Conservation (phyloP, 2,797 vertebrate genomes). For the Macroramphosus scolopax region DNA sequence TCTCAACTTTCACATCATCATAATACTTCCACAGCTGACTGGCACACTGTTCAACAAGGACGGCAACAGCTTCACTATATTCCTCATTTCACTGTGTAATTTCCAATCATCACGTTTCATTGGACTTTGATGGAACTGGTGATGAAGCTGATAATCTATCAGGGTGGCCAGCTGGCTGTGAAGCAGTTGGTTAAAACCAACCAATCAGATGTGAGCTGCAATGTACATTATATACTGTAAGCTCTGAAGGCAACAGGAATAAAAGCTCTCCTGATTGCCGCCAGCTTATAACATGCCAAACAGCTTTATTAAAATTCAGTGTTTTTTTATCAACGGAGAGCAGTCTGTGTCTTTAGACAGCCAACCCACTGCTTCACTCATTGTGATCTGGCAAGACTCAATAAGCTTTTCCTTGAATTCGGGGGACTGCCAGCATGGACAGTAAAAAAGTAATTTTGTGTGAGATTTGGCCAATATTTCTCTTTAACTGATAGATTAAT, state of each 20-base stretch:
- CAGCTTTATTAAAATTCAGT: slow-evolving; percentile 1
- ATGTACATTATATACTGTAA: background rate
- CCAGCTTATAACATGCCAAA: slow-evolving; percentile 1
- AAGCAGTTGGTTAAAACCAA: too few species aligned
- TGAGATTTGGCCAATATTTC: slow-evolving; percentile 5
- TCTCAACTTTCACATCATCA: too few species aligned
- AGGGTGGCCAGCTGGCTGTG: background rate
- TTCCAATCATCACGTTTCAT: slow-evolving; percentile 54
- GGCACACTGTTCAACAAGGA: too few species aligned
- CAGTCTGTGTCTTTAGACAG: slow-evolving; percentile 6
- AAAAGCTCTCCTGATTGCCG: background rate
- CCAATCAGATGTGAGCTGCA: background rate
- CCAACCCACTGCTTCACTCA: slow-evolving; percentile 1
- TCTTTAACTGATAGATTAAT: background rate
- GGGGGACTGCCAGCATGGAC: background rate
- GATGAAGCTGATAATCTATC: slow-evolving; percentile 44
- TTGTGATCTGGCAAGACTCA: slow-evolving; percentile 4
- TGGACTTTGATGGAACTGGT: slow-evolving; percentile 54
- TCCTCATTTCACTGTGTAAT: slow-evolving; percentile 32
- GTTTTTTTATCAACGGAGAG: slow-evolving; percentile 5
- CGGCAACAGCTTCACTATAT: too few species aligned
- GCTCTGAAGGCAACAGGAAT: too few species aligned
- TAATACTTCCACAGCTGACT: too few species aligned
- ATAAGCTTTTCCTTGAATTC: background rate
- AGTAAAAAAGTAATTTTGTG: slow-evolving; percentile 3